Base-by-base conservation (phyloP, 2,888 invertebrate species). In the Nipponacmea schrenckii region DNA sequence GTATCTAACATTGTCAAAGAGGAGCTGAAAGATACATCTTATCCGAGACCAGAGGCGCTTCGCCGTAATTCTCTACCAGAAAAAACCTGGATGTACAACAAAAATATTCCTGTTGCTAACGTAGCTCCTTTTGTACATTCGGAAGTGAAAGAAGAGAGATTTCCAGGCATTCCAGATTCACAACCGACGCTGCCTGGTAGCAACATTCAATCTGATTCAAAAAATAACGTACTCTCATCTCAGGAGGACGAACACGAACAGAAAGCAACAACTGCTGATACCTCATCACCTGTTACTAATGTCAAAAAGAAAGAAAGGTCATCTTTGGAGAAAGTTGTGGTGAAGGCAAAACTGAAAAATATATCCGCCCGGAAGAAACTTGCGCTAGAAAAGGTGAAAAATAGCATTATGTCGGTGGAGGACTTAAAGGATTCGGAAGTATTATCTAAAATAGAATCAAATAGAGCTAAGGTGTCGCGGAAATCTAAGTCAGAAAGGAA, bases 51-150 rank as follows among this genome's bases (percentile, higher is more conserved):
- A 2, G 78, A 76, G 10, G 68, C 69, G 20, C 77, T 73, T 27
- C 67, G 75, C 14, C 62, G 75, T 48, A 75, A 73, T 48, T 75
- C 77, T 1, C 64, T 77, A 26, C 68, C 71, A n/a, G 74, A 72
- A 45, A 31, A 74, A 7, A 66, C 70, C 50, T 76, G 75, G 74
- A 74, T 72, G 7, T 71, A 77, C 67, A 71, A 70, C 62, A 81
- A 80, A 74, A 82, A 82, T 73, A 84, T 84, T 71, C 84, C 84
- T n/a, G 81, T 84, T 5, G 84, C 84, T 15, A 84, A 84, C 70
- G 84, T 84, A 17, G 84, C 84, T 2, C 84, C 84, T 2, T 81
- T 84, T 45, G 76, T 83, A 24, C 83, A 83, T 71, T 74, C 73
- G 15, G 56, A 56, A 56, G 24, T 24, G 4, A 72, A 75, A 50